Percentiles rank a stretch among this genome's conserved stretches.
Conservation (phyloP, 1,140 invertebrate species). For the Drosophila athabasca region DNA sequence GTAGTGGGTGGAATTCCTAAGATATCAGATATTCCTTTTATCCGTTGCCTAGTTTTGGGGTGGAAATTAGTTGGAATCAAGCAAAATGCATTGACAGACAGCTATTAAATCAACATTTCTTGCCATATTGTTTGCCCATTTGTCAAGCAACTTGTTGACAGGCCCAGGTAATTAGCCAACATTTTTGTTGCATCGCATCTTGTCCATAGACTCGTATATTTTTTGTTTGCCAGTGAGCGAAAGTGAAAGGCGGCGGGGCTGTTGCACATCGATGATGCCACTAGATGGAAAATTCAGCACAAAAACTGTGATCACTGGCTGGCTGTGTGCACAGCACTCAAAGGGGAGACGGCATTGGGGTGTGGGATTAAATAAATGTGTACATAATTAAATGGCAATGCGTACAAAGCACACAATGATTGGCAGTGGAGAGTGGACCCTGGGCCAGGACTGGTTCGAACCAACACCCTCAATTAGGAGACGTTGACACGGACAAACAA, state of each 20-base stretch:
- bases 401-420: constrained; percentile 6
- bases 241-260: constrained; percentile 44
- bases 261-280: constrained; percentile 31
- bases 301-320: constrained; percentile 31
- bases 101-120: constrained; percentile 32
- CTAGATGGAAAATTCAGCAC: constrained; percentile 18
- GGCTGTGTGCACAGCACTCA: constrained; percentile 18
- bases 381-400: constrained; percentile 66
- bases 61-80: neutral
- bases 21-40: too few relatives aligned
- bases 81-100: constrained; percentile 1
- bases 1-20: too few relatives aligned
- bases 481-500: constrained; percentile 31
- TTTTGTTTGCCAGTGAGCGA: constrained; percentile 23
- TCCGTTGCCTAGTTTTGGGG: constrained; percentile 19
- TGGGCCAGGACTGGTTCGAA: constrained; percentile 26
- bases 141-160: constrained; percentile 49
- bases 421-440: neutral
- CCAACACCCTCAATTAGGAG: constrained; percentile 71
- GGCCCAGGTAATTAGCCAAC: constrained; percentile 42
- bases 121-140: constrained; percentile 45
- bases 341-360: neutral
- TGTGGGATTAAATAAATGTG: constrained; percentile 29
- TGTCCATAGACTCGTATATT: neutral
- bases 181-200: constrained; percentile 20